Evolutionary conservation across 2,113 vertebrate species (phyloP).

Genomic region (Okapia johnstoni): DNA sequence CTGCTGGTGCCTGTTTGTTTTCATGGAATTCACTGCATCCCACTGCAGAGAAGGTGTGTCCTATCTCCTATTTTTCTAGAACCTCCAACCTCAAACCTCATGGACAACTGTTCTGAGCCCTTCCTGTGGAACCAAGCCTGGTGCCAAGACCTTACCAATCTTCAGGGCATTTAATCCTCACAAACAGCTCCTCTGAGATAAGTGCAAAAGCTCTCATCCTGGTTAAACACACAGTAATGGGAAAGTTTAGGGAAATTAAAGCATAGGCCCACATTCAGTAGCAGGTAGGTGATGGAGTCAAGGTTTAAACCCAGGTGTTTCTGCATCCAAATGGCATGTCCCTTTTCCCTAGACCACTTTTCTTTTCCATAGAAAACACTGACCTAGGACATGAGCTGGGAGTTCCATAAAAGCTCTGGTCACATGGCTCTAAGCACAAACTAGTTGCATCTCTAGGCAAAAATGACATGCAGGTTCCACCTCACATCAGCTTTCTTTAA

Average conservation of each 20-base stretch:
- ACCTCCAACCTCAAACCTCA: too few relatives aligned
- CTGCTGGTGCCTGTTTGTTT: neutral
- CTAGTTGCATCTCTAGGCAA: neutral
- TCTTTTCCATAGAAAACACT: neutral
- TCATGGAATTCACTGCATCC: neutral
- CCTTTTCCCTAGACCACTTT: neutral
- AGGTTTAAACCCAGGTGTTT: neutral
- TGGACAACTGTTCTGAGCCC: neutral
- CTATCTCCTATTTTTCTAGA: neutral
- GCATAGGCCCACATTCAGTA: neutral
- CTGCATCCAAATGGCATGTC: rapidly evolving
- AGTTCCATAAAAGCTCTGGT: neutral
- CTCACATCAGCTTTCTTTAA: neutral
- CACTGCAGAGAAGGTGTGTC: neutral
- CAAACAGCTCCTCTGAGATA: neutral
- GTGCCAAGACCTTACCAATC: neutral
- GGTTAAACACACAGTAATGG: rapidly evolving
- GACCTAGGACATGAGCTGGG: neutral
- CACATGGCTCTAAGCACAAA: neutral
- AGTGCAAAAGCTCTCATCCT: neutral
- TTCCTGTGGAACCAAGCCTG: neutral
- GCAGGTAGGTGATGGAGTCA: neutral
- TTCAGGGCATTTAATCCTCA: neutral
- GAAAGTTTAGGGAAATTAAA: neutral
- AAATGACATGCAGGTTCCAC: neutral